Base-by-base conservation (phyloP, 1,140 invertebrate species). In the Acromyrmex echinatior region DNA sequence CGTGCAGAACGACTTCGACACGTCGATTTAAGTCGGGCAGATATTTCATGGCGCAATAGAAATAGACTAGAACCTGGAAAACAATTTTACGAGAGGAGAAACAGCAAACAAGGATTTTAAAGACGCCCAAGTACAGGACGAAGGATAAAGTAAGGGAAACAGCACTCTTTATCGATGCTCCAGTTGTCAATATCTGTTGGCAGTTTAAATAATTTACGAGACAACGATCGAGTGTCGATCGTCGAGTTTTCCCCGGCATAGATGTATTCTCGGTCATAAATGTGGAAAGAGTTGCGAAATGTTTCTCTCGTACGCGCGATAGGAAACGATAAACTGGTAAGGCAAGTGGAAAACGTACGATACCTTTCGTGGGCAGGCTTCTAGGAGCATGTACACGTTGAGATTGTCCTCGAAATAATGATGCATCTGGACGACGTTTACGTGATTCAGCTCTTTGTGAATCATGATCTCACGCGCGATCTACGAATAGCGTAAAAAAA, bases 351-450 rank as follows among this genome's bases (percentile, higher is more conserved):
- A 63, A 53, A 82, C n/a, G 79, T 18, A 53, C 58, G 80, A 95
- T 95, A 97, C 97, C 95, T 97, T 95, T 92, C 93, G 95, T 92
- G 96, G 95, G 94, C 97, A 98, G 51, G 98, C 94, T 93, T 98
- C 97, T 62, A 98, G 93, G 12, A 98, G 93, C 92, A 98, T 97
- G 92, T 98, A 98, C 4, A 98, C 97, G 94, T 97, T 97, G 53
- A 97, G 95, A 49, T 95, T 93, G 94, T 98, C 97, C 94, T 98
- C 97, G 94, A 98, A 98, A 92, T 96, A 97, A 58, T 95, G 95
- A 92, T 97, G 95, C 94, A 98, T 97, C 90, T 96, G 95, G 16
- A 98, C 97, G 88, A 98, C 96, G 93, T 98, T 96, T 73, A 96
- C 95, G 93, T 98, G 97, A 79, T 94, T 95, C 25, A 98, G 92